Percentiles rank a stretch among this genome's conserved stretches.
Evolutionary conservation across 2,797 vertebrate species (phyloP).

Genomic region (Squalus acanthias): DNA sequence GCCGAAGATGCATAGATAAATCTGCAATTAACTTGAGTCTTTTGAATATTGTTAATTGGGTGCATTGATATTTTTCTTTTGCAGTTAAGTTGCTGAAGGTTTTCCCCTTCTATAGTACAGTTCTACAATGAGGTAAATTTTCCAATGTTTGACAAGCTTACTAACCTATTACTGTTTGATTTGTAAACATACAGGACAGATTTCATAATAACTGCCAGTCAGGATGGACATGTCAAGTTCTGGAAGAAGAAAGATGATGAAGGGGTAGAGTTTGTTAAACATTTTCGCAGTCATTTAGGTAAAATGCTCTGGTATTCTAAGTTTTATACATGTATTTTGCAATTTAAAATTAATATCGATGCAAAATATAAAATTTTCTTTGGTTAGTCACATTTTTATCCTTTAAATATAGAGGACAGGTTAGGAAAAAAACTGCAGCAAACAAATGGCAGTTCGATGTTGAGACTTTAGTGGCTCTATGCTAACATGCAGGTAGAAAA

Average conservation of each 20-base stretch:
- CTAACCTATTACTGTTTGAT: not conserved
- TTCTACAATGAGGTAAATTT: not conserved
- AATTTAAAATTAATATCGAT: not conserved
- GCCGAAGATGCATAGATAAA: too few species aligned
- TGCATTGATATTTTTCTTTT: not conserved
- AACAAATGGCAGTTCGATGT: not conserved
- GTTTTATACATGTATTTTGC: not conserved
- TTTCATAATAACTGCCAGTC: conserved; percentile 92
- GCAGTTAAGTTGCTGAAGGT: not conserved
- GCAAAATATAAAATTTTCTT: not conserved
- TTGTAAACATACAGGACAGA: conserved; percentile 70
- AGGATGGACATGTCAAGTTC: conserved; percentile 95
- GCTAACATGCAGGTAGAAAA: not conserved
- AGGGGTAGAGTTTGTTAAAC: conserved; percentile 97
- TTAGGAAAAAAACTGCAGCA: not conserved
- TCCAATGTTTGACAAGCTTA: not conserved
- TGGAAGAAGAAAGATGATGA: conserved; percentile 94
- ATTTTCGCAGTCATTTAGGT: conserved; percentile 92
- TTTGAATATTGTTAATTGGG: not conserved
- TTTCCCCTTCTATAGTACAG: not conserved
- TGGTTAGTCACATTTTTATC: not conserved
- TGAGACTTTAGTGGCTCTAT: not conserved
- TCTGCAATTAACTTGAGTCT: not conserved
- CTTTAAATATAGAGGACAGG: not conserved
- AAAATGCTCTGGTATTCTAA: conserved; percentile 41